Conservation (phyloP, 2,888 invertebrate species). For the Spatulosminthurus flaviceps region DNA sequence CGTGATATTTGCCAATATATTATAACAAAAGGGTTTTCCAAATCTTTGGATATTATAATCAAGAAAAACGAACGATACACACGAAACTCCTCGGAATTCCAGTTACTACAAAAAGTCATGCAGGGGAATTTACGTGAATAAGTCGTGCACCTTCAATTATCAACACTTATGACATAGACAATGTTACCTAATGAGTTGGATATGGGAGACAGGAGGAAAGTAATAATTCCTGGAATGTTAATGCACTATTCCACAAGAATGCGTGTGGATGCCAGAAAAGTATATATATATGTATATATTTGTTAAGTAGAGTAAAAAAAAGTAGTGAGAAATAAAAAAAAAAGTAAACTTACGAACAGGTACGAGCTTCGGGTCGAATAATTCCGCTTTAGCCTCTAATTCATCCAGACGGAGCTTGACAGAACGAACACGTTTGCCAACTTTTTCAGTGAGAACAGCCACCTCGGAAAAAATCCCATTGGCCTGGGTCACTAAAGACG, state of each 20-base stretch:
- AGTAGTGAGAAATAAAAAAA: no score
- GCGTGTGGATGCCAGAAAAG: no score
- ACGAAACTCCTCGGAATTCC: no score
- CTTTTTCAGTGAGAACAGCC: constrained; percentile 77
- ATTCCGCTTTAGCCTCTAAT: constrained; percentile 77
- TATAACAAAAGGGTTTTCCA: no score
- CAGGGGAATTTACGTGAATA: constrained; percentile 21
- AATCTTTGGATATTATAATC: no score
- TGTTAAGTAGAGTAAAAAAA: no score
- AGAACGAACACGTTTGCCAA: constrained; percentile 77
- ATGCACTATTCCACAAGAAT: no score
- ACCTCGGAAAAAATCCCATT: constrained; percentile 87
- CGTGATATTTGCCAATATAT: no score
- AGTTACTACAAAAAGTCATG: no score
- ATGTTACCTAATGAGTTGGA: neutral
- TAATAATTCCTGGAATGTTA: no score
- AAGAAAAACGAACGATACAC: no score
- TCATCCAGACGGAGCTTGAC: constrained; percentile 76
- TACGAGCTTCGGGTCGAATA: constrained; percentile 86
- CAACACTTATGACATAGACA: neutral
- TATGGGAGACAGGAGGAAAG: neutral
- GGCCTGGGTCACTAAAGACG: constrained; percentile 82
- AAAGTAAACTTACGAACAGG: constrained; percentile 86
- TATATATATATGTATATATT: no score
- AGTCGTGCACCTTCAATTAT: constrained; percentile 1